These are phyloP conservation scores for Loxodonta africana DNA, from an alignment of 2,113 vertebrate species.

Conservation along the genomic window DNA sequence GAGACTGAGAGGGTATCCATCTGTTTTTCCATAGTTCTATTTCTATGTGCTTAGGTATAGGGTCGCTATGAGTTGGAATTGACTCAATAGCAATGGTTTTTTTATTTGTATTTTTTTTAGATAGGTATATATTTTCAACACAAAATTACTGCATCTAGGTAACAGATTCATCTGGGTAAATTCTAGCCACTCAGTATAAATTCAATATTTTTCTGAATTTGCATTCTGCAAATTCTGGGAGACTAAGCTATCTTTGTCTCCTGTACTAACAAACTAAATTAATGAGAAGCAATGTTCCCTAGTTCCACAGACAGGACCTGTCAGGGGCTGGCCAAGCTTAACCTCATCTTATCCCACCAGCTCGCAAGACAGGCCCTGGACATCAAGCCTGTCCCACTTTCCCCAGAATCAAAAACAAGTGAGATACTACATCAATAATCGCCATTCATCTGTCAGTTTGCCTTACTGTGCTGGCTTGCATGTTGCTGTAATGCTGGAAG, in stretches of 20 bases:
- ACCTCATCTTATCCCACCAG: neutral
- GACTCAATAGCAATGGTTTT: too few relatives aligned
- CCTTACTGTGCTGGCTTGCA: too few relatives aligned
- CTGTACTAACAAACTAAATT: neutral
- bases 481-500: too few relatives aligned
- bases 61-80: too few relatives aligned
- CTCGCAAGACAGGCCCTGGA: neutral
- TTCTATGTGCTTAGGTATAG: neutral
- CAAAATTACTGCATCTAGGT: neutral
- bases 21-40: conserved; percentile 2
- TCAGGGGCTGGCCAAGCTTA: neutral
- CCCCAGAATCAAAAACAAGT: conserved; percentile 9
- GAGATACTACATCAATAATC: neutral
- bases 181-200: neutral
- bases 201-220: neutral
- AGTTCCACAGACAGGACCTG: neutral
- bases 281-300: neutral
- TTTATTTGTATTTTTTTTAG: too few relatives aligned
- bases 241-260: neutral
- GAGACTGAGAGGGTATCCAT: neutral
- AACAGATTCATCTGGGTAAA: neutral
- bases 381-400: neutral
- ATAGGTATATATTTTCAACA: neutral
- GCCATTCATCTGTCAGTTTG: too few relatives aligned
- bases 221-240: neutral